Evolutionary conservation across 2,113 vertebrate genomes (phyloP), one percentile per base, ranked within the genome.

Genomic region (Phaethon lepturus): DNA sequence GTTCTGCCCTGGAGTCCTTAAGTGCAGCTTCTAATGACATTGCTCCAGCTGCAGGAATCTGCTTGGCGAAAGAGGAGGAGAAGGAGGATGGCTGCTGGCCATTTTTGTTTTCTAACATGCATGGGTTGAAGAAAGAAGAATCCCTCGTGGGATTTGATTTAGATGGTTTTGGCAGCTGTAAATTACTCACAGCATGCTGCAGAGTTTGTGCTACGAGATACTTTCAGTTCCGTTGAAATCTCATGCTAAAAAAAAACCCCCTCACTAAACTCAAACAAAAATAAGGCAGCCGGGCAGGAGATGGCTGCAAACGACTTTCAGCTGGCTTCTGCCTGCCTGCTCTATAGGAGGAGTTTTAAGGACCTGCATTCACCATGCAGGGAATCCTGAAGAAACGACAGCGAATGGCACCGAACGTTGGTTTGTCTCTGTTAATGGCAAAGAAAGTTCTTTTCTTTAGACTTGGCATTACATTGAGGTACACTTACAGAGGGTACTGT

Each of bases 81-180:
- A 16, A 85, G 68, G 15, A 89, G 78, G 74, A 95, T 95, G 94
- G 96, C 95, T 94, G 83, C 91, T 96, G 76, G 93, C 89, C 94
- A 94, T 95, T 94, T 97, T 96, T 96, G 95, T 97, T 96, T 94
- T 93, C 89, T 90, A 94, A 93, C 9, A 0, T 94, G 81, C 81
- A 93, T 85, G 95, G 77, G 52, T 87, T 73, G 85, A 91, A 97
- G 96, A 97, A 96, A 96, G 94, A 97, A 92, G 73, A 94, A 90
- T 95, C 87, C 78, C 96, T 78, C 56, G 1, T 83, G 96, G 94
- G 96, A 94, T 89, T 96, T 82, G 95, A 86, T 95, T 96, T 88
- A 86, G 95, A 97, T 93, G 91, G 74, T 89, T 98, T 97, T 97
- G 97, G 96, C 97, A 98, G 96, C 96, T 96, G 95, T 96, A 96